Evolutionary conservation across 2,888 invertebrate genomes (phyloP).

Genomic region (Temnothorax rugatulus): DNA sequence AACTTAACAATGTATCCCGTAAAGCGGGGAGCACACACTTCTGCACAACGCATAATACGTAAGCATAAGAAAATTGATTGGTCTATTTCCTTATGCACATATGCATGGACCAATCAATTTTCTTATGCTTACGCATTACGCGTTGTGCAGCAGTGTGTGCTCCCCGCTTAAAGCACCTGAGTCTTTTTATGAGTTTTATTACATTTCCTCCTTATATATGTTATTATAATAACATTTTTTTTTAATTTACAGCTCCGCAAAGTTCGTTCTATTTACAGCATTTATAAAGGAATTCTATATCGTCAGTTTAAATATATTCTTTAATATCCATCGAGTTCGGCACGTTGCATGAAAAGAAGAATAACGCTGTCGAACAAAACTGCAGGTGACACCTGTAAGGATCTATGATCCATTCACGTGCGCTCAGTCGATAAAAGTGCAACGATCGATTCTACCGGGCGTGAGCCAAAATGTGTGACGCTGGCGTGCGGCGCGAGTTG

Average conservation of each 20-base stretch:
- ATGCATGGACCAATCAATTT: no score
- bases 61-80: no score
- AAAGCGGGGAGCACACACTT: no score
- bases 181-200: not conserved
- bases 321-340: not conserved
- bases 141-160: no score
- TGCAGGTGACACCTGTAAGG: conserved; percentile 64
- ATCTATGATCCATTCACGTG: conserved; percentile 10
- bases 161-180: no score
- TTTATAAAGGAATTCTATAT: conserved; percentile 3
- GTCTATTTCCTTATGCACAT: no score
- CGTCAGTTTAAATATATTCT: not conserved
- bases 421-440: conserved; percentile 65
- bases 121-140: no score
- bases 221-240: conserved; percentile 1
- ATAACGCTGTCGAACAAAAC: conserved; percentile 10
- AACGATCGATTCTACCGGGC: conserved; percentile 8
- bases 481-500: not conserved
- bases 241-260: not conserved
- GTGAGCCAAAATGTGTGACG: not conserved
- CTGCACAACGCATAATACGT: no score
- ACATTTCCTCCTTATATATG: not conserved
- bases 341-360: not conserved
- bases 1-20: not conserved
- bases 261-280: not conserved